Base-by-base conservation (phyloP, 2,797 vertebrate genomes). In the Chiroxiphia lanceolata region DNA sequence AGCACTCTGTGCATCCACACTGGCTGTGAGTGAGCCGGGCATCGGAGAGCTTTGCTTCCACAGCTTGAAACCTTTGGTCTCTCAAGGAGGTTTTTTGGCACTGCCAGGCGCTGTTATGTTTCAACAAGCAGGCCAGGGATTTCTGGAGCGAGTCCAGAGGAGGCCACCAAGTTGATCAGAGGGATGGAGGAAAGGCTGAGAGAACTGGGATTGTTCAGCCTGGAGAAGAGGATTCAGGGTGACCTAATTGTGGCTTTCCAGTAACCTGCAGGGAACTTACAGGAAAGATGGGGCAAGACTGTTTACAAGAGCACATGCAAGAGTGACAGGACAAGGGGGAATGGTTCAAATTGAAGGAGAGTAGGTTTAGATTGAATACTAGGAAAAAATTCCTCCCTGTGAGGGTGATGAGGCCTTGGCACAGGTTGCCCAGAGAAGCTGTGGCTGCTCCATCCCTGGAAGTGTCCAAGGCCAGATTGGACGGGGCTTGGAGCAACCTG, bases 311-410 rank as follows among this genome's bases (percentile, higher is more conserved):
- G 16, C 60, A 61, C 18, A 31, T 29, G 14, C 29, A 26, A 29
- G 20, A 67, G 47, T 7, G 61, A 31, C 11, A 40, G 40, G 17
- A 20, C 8, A 26, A 22, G 31, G 40, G 16, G 5, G 13, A 53
- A 40, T 10, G 21, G 12, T 19, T 36, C 8, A 27, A 13, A 27
- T 0, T 13, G 17, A 53, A 40, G 26, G 12, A 27, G 8, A 9
- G 6, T 15, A 27, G 20, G 21, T 5, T 0, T 4, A 1, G n/a
- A 14, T 19, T 33, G 1, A 38, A 1, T 47, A 0, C 33, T 27
- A 56, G 34, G 15, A 5, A 68, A 56, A 22, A 47, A 54, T 42
- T 82, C 0, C 6, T 29, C 19, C 0, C 11, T 34, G 26, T 0
- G 40, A 53, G 17, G 17, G 31, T 11, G 21, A 3, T 2, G 0